These are phyloP conservation scores for Morus bassanus DNA, from an alignment of 2,797 vertebrate genomes.

Conservation along the genomic window DNA sequence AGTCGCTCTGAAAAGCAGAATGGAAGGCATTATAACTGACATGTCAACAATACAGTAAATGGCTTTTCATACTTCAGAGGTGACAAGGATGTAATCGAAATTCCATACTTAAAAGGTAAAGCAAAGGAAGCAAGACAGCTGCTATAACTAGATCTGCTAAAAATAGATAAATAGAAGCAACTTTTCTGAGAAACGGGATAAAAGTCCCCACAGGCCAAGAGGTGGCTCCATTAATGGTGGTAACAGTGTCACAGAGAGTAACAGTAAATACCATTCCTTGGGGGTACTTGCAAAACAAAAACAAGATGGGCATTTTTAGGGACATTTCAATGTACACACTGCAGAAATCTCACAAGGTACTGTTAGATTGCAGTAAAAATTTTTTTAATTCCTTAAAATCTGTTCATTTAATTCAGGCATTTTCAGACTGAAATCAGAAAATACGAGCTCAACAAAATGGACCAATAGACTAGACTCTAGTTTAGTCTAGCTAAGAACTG, in stretches of 20 bases:
- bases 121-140: slow-evolving; percentile 18
- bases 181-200: neutral
- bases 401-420: neutral
- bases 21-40: neutral
- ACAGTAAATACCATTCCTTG: neutral
- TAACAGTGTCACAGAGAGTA: neutral
- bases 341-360: neutral
- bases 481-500: neutral
- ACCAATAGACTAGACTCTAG: neutral
- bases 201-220: neutral
- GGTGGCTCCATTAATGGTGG: neutral
- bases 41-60: slow-evolving; percentile 5
- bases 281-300: neutral
- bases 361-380: neutral
- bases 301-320: neutral
- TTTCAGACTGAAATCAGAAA: neutral
- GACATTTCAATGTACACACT: neutral
- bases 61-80: slow-evolving; percentile 6
- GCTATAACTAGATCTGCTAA: neutral
- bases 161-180: neutral
- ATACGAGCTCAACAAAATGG: neutral
- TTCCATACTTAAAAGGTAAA: slow-evolving; percentile 25
- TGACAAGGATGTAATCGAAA: slow-evolving; percentile 32
- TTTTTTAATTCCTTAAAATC: neutral
- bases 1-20: neutral